A percentile compares a stretch with the other conserved stretches of the same genome.
phyloP scores from a whole-genome alignment of 2,888 invertebrate species.

The Xanthia togata region DNA sequence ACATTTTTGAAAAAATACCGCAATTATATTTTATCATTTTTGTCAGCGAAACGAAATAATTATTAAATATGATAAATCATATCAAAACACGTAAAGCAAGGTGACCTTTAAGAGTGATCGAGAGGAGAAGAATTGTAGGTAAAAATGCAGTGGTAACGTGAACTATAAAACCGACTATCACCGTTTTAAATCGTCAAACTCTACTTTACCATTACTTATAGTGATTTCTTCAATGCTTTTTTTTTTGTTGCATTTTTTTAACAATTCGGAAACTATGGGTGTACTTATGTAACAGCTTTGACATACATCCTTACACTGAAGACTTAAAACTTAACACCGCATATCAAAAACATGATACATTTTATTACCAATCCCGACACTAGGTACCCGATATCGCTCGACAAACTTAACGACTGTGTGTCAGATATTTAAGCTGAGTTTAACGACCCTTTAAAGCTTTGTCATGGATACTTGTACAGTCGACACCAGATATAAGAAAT shows the following conservation, averaged over 20 bases:
- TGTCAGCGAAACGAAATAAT: too few species aligned
- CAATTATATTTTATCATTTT: too few species aligned
- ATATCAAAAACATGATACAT: constrained; percentile 8
- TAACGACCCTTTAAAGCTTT: constrained; percentile 76
- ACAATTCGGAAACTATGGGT: not conserved
- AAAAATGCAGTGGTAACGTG: not conserved
- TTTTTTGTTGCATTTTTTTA: not conserved
- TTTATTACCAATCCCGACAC: constrained; percentile 1
- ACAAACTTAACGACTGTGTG: constrained; percentile 71
- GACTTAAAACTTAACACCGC: constrained; percentile 1
- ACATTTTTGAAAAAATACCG: too few species aligned
- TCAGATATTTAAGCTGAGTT: constrained; percentile 75
- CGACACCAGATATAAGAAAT: constrained; percentile 56
- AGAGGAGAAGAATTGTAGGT: too few species aligned
- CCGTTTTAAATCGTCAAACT: too few species aligned
- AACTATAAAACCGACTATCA: not conserved
- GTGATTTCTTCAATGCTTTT: too few species aligned
- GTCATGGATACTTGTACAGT: constrained; percentile 70
- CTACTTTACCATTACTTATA: too few species aligned
- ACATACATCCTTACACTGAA: not conserved
- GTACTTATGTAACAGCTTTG: not conserved
- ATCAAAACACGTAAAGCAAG: not conserved
- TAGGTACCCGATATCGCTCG: constrained; percentile 50
- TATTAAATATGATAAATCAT: not conserved
- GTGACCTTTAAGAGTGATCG: not conserved